Evolutionary conservation across 1,140 invertebrate genomes (phyloP), one percentile per base, ranked within the genome.

Genomic region (Drosophila murphyi): DNA sequence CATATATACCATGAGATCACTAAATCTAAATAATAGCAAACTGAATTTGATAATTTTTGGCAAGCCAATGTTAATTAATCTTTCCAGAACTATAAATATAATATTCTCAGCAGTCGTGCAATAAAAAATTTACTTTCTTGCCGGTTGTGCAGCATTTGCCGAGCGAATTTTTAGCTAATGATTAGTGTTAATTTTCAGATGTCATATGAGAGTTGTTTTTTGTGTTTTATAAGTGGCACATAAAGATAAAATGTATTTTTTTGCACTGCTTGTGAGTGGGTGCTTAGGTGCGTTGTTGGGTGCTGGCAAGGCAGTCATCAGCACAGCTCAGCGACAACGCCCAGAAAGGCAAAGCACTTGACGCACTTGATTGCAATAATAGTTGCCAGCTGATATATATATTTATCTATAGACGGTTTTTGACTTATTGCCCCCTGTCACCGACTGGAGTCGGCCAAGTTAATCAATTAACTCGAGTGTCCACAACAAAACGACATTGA

Each of bases 401-500:
- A 20, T 20, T 20, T 20, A 20, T 20, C 1, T 62, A 65, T 50
- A 62, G 35, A n/a, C 12, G 10, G 39, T 34, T 48, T 71, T 62
- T 59, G 78, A 86, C 68, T 70, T 80, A 77, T 80, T 85, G 78
- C 71, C 43, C 20, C 1, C 28, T 43, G 28, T 61, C 67, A 63
- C 68, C 50, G 10, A 39, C 45, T 41, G 41, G 20, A 20, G 20
- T 1, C 20, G 20, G 60, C 55, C 65, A 45, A 87, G 78, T 83
- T 85, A 88, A 87, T 87, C 82, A 87, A 88, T 87, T 87, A 88
- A 77, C 83, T 88, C 69, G 28, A 87, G 82, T 87, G 79, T 60
- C 64, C 67, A 68, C 50, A 45, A 73, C 52, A 68, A 10, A 3
- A 10, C 6, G 8, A 10, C 37, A 20, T 43, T 56, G 8, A 43